Evolutionary conservation across 2,797 vertebrate species (phyloP), one percentile per base, ranked within the genome.

Genomic region (Sphenodon punctatus): DNA sequence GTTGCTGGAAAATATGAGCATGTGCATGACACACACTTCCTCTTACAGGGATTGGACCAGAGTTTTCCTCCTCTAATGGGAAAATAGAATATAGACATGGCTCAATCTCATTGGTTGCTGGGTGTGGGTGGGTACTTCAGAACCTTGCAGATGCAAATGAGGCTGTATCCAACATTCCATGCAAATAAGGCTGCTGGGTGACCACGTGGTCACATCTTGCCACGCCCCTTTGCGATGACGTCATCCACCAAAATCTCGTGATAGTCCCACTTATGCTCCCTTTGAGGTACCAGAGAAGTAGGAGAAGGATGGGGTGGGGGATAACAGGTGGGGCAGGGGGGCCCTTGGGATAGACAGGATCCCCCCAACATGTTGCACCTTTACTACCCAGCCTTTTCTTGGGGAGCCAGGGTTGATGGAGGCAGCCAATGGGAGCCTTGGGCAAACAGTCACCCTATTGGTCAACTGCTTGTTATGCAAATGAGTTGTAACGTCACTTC

Each of bases 401-500:
- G 71, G 51, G 76, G 41, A 46, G 46, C 79, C 91, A 0, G 11
- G 88, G 67, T 59, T 82, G 73, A 86, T 61, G 71, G 53, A 72
- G 75, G 43, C 46, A 39, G 63, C 88, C 87, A 90, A 89, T 92
- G 61, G 88, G 85, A 55, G 38, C 41, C 6, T 59, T 19, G 67
- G 1, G 64, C 14, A 27, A 13, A 45, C 75, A 27, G 72, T 68
- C 42, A 90, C 88, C 88, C 86, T 55, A 98, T 98, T 98, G 97
- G 98, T 94, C 94, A 93, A 67, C 25, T 63, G 34, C 45, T 34
- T 84, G 75, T 56, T 95, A 98, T 99, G 97, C 96, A 98, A 98
- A 99, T 98, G 75, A 67, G 25, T 0, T 1, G 0, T 0, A 7
- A 95, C 97, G 97, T 99, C 98, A 99, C 94, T 98, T 99, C 98